Evolutionary conservation across 2,797 vertebrate genomes (phyloP), one percentile per base, ranked within the genome.

Genomic region (Aeoliscus strigatus): DNA sequence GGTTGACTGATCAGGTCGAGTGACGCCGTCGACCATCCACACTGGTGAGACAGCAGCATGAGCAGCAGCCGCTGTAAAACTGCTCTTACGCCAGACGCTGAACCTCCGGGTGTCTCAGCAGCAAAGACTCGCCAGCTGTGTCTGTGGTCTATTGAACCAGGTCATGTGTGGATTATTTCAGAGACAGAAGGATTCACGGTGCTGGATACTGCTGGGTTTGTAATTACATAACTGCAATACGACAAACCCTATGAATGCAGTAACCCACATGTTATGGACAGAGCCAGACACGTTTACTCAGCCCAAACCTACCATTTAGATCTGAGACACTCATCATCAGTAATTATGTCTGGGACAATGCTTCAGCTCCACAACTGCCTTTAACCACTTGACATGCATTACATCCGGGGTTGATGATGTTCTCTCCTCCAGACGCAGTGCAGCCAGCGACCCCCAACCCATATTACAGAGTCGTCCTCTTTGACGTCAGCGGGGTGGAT

Each of bases 401-500:
- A 21, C 40, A 44, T 21, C 37, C 14, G 8, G 28, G 38, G 64
- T 45, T 31, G 14, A 32, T 40, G 21, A 5, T 14, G 2, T 6
- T 35, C 12, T 36, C 16, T 24, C 28, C n/a, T 60, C 31, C 73
- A 91, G 90, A 91, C 39, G 60, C 56, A 6, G 83, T 92, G 40
- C 81, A 79, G 54, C 80, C 81, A 8, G 61, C 49, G 30, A 48
- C 72, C 13, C 74, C 79, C 23, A 83, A 65, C 67, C 85, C 77
- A 2, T 85, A 88, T 60, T 88, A 86, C 73, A 81, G 87, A 73
- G 73, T 88, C 8, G 73, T 90, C 51, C 68, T 75, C 39, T 91
- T 91, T 15, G 90, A 91, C 18, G 83, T 90, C 36, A 83, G 78
- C 8, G 71, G 69, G 2, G 85, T 91, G 53, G 88, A 90, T 44